A percentile compares a stretch with the other conserved stretches of the same genome.
These are phyloP conservation scores for Vespertilio murinus DNA, from an alignment of 2,797 vertebrate genomes.

Conservation along the genomic window DNA sequence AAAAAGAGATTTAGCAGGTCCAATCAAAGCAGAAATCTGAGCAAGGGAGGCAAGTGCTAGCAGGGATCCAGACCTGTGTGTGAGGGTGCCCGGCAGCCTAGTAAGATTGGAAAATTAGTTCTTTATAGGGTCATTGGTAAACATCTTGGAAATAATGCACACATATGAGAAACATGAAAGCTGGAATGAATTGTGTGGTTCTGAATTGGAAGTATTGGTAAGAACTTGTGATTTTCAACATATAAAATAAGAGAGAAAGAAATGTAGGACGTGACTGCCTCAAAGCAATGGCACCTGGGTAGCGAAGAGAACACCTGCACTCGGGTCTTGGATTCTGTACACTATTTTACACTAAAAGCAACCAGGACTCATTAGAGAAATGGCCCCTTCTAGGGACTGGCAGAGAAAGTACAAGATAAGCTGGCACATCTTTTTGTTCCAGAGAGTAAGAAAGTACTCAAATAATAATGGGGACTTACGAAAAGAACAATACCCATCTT, in stretches of 20 bases:
- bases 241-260: neutral
- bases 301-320: neutral
- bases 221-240: neutral
- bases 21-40: neutral
- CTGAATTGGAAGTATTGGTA: neutral
- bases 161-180: neutral
- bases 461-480: neutral
- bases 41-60: neutral
- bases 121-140: neutral
- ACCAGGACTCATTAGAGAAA: neutral
- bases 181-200: neutral
- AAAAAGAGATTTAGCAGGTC: neutral
- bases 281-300: neutral
- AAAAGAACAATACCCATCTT: neutral
- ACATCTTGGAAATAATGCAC: neutral
- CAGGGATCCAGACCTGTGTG: fast-evolving
- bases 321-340: neutral
- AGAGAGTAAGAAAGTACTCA: neutral
- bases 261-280: neutral
- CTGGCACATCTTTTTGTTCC: neutral
- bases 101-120: neutral
- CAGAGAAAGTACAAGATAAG: neutral
- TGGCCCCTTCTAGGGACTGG: neutral
- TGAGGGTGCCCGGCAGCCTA: neutral
- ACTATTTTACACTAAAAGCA: neutral